Evolutionary conservation across 2,888 invertebrate species (phyloP).

Genomic region (Ernsta delagoae): DNA sequence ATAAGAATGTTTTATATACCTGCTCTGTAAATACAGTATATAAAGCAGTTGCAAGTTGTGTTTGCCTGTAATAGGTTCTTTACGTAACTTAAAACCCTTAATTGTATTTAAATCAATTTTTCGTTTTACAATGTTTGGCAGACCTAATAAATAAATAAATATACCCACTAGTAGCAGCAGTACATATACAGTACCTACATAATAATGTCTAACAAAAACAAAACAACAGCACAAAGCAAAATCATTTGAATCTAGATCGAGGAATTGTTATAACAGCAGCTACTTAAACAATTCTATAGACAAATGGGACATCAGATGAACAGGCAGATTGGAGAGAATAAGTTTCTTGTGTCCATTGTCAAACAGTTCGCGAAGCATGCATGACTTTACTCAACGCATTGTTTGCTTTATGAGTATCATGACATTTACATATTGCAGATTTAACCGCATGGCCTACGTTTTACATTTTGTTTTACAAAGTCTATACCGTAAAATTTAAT

Average conservation of each 20-base stretch:
- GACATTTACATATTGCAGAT: constrained; percentile 27
- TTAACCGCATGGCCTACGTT: constrained; percentile 5
- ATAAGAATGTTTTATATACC: no score
- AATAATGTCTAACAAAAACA: no score
- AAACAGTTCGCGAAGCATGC: constrained; percentile 24
- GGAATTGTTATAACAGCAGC: neutral
- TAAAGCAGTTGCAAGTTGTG: no score
- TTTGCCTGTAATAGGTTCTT: no score
- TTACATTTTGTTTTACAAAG: neutral
- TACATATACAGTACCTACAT: no score
- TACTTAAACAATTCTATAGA: constrained; percentile 22
- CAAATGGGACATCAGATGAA: constrained; percentile 35
- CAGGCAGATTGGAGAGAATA: constrained; percentile 30
- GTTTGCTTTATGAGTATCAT: constrained; percentile 21
- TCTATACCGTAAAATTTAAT: neutral
- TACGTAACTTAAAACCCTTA: no score
- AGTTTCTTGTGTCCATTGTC: constrained; percentile 31
- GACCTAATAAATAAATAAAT: no score
- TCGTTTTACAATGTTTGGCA: no score
- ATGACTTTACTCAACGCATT: constrained; percentile 31
- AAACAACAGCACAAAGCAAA: no score
- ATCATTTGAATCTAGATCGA: constrained; percentile 3
- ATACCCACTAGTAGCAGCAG: no score
- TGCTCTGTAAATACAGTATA: no score
- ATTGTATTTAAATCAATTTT: no score